Percentiles rank a stretch among this genome's conserved stretches.
Conservation (phyloP, 2,797 vertebrate genomes). For the Denticeps clupeoides region DNA sequence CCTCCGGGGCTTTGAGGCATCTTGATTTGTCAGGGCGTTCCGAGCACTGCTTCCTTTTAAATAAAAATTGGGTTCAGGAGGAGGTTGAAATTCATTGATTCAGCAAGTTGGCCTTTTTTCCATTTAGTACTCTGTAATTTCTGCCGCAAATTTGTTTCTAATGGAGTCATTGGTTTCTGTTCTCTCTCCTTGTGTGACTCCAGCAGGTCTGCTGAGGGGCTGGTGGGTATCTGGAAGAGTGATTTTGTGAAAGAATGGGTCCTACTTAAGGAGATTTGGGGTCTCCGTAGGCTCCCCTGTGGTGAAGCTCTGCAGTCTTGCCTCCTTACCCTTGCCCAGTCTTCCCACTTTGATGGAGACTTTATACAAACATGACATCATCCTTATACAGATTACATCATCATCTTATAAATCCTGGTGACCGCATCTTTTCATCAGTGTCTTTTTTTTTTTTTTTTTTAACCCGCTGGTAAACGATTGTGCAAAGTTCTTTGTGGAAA, state of each 20-base stretch:
- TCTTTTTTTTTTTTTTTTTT: constrained; percentile 18
- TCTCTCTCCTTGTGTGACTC: background rate
- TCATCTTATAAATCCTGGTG: constrained; percentile 25
- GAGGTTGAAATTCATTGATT: too few relatives aligned
- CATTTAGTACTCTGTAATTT: background rate
- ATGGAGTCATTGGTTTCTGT: background rate
- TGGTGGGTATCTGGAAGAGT: background rate
- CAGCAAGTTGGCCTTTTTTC: too few relatives aligned
- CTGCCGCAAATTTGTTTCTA: constrained; percentile 7
- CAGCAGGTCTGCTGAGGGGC: background rate
- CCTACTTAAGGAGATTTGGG: background rate
- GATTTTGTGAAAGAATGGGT: background rate
- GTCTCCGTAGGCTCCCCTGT: constrained; percentile 1
- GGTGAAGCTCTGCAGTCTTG: background rate
- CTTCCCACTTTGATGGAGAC: constrained; percentile 7
- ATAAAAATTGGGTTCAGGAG: too few relatives aligned
- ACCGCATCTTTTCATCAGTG: too few relatives aligned
- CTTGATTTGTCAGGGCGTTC: too few relatives aligned
- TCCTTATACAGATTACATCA: constrained; percentile 25
- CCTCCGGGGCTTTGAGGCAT: too few relatives aligned
- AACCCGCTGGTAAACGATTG: constrained; percentile 7
- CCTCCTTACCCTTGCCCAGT: background rate
- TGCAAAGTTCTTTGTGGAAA: too few relatives aligned
- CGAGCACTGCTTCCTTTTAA: too few relatives aligned
- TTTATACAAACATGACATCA: constrained; percentile 33